phyloP scores from a whole-genome alignment of 2,888 invertebrate species.

The Odontocolon sp. region DNA sequence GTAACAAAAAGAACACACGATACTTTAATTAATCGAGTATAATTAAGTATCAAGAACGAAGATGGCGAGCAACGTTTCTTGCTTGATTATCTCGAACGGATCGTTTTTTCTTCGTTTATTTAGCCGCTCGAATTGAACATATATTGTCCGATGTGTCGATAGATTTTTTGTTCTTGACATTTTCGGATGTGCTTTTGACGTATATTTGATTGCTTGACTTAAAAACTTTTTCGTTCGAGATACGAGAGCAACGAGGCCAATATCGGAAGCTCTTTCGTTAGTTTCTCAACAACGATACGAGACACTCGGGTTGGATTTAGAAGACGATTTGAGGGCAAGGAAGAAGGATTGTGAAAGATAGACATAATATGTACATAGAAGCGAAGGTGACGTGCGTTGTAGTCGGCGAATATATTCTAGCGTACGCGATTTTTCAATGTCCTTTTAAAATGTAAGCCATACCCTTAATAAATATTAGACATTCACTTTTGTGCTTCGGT shows the following conservation, averaged over 20 bases:
- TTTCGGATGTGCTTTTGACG: not conserved
- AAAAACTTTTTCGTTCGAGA: conserved; percentile 27
- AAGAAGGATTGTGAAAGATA: conserved; percentile 3
- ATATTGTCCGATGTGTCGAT: not conserved
- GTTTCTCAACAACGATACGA: conserved; percentile 77
- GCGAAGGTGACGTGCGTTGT: conserved; percentile 68
- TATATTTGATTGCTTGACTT: not conserved
- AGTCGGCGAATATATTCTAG: conserved; percentile 76
- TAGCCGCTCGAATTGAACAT: not conserved
- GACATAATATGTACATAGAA: conserved; percentile 58
- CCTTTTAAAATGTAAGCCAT: conserved; percentile 78
- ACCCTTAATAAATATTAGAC: conserved; percentile 78
- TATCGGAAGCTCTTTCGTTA: conserved; percentile 67
- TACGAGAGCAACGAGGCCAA: conserved; percentile 35
- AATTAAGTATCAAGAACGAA: conserved; percentile 38
- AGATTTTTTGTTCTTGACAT: not conserved
- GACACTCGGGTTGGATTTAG: conserved; percentile 66
- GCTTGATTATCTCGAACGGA: conserved; percentile 17
- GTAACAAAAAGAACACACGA: conserved; percentile 41
- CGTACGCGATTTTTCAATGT: conserved; percentile 80
- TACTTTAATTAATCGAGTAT: conserved; percentile 52
- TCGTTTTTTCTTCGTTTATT: not conserved
- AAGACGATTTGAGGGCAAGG: conserved; percentile 28
- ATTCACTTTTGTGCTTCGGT: conserved; percentile 77
- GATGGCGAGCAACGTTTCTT: conserved; percentile 1